Base-by-base conservation (phyloP, 1,140 invertebrate species). In the Camponotus vicinus region DNA sequence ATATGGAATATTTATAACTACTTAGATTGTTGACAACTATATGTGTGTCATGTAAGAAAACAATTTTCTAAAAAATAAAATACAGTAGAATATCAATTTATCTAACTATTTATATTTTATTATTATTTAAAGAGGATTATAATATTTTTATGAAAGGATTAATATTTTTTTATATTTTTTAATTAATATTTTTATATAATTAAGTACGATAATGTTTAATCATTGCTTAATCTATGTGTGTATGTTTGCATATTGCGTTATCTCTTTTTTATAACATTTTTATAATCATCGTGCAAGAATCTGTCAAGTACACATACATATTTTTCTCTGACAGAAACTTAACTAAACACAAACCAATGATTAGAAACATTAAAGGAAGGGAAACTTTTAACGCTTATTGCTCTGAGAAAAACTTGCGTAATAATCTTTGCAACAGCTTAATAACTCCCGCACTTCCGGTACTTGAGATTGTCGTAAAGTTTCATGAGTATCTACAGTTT, bases 311-410 rank as follows among this genome's bases (percentile, higher is more conserved):
- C 0, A 73, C 18, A 52, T n/a, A 1, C 11, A 70, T 0, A 1
- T 40, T n/a, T 32, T 1, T 40, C 34, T 34, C n/a, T 40, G 70
- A 59, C 21, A 21, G 34, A 40, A n/a, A 11, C 11, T 75, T 27
- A 40, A 75, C 59, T 59, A 75, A 59, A 15, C 40, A 40, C 40
- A 40, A 75, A 75, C 52, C 52, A 40, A 34, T 59, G 21, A 59
- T 75, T 75, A 75, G 71, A 37, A 73, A 59, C 34, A 40, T 59
- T 57, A 40, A 75, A 34, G 49, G 15, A 37, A 37, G 11, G 3
- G 11, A 59, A 55, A 59, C 49, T 73, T 71, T 73, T 57, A 55
- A 11, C 21, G 49, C 49, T 71, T 71, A 55, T 55, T 71, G 69
- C 69, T 55, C 8, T n/a, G 49, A 37, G 70, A 55, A 73, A 71